Conservation (phyloP, 2,888 invertebrate genomes). For the Phragmatobia fuliginosa region DNA sequence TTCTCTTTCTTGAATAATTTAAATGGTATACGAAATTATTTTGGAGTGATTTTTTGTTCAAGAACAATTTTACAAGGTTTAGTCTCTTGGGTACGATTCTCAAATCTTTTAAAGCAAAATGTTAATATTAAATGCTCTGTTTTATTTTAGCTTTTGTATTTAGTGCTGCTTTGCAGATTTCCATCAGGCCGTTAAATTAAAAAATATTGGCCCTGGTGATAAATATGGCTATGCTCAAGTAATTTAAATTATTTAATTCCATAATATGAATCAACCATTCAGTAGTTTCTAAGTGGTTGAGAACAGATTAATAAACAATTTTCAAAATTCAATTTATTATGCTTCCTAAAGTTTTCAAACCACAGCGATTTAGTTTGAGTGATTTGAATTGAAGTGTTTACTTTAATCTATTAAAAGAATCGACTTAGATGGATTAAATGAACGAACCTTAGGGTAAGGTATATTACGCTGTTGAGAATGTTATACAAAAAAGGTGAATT, state of each 20-base stretch:
- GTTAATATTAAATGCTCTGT: not conserved
- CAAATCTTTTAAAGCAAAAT: not conserved
- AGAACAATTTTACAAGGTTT: not conserved
- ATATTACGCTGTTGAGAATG: not conserved
- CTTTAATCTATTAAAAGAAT: conserved; percentile 17
- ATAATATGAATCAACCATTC: no score
- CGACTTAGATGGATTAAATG: conserved; percentile 13
- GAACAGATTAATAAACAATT: no score
- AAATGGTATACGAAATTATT: not conserved
- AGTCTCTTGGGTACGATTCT: not conserved
- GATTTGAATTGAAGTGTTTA: conserved; percentile 11
- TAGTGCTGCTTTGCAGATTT: not conserved
- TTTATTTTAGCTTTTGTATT: not conserved
- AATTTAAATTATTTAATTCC: no score
- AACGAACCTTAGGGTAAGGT: conserved; percentile 1
- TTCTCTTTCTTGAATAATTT: conserved; percentile 8
- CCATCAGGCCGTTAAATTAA: no score
- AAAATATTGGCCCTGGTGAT: no score
- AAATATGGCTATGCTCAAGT: no score
- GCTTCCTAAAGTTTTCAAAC: not conserved
- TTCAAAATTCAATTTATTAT: not conserved
- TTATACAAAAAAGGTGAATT: conserved; percentile 6
- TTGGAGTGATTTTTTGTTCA: not conserved
- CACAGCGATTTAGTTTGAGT: not conserved
- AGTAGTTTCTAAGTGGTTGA: not conserved